phyloP scores from a whole-genome alignment of 1,140 invertebrate genomes.

The Aleiodes sp. region DNA sequence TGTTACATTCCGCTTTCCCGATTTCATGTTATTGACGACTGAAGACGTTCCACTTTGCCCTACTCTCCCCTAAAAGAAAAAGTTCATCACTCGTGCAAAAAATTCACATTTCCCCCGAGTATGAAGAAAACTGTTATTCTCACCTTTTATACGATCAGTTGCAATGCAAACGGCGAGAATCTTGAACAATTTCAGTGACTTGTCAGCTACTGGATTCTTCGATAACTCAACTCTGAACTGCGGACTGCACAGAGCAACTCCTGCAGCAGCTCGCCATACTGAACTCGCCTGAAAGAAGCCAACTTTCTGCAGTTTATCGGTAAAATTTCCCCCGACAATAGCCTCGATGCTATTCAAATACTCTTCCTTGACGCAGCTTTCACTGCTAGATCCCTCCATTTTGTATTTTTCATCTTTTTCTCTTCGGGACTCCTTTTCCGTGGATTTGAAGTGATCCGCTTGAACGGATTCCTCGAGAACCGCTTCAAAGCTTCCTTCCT shows the following conservation, averaged over 20 bases:
- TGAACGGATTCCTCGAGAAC: neutral
- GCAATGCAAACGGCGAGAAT: conserved; percentile 50
- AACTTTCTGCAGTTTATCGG: conserved; percentile 32
- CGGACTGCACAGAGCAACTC: conserved; percentile 69
- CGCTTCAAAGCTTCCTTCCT: conserved; percentile 7
- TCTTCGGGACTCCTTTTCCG: conserved; percentile 1
- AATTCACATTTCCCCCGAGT: too few relatives aligned
- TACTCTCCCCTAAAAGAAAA: too few relatives aligned
- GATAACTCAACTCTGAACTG: conserved; percentile 65
- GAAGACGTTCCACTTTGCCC: too few relatives aligned
- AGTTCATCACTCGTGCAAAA: too few relatives aligned
- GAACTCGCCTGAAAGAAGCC: conserved; percentile 56
- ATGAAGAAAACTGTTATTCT: conserved; percentile 23
- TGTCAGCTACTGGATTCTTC: conserved; percentile 45
- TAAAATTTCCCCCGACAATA: neutral
- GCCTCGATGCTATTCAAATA: neutral
- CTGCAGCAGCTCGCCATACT: conserved; percentile 70
- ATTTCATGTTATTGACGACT: too few relatives aligned
- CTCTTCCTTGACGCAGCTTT: too few relatives aligned
- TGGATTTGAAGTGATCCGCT: neutral
- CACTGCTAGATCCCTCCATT: neutral
- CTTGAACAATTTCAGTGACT: conserved; percentile 48
- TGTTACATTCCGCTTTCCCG: too few relatives aligned
- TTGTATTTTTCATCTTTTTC: neutral
- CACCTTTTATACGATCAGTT: conserved; percentile 55